Base-by-base conservation (phyloP, 2,888 invertebrate species). In the Meloe dianella region DNA sequence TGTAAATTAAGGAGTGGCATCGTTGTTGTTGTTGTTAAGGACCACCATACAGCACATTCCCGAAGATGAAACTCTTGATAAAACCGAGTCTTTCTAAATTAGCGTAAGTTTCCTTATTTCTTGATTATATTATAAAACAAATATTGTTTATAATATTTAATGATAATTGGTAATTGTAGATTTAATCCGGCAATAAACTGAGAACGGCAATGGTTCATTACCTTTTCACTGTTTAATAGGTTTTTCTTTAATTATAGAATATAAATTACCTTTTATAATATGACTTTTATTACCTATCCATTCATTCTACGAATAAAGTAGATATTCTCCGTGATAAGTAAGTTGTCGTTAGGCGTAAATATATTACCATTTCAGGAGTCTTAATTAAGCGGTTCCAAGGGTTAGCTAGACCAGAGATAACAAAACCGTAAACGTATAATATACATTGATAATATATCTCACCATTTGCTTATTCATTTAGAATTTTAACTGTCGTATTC, bases 1-100 rank as follows among this genome's bases (percentile, higher is more conserved):
- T 74, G 78, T 82, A 80, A 81, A 80, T 81, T 80, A 81, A 77
- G 78, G 75, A 76, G 74, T 75, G 78, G 77, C 71, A 73, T 74
- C 75, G 61, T 60, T 47, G 51, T 56, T 64, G 64, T 65, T 57
- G 66, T 70, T 71, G 73, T 70, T 62, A 70, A 71, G 79, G 63
- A 63, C 62, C 62, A 81, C 82, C 82, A 79, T 81, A 82, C 82
- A 81, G 9, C 38, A 47, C 47, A 35, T 5, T n/a, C 14, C 1
- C 0, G 0, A 51, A 51, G 51, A 51, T 51, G 12, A 51, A 12
- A 47, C 12, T 51, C 24, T 5, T 12, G 51, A 51, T 51, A 24
- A 51, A 24, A 17, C 1, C 41, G 8, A 6, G 17, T 41, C 17
- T 17, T 17, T 5, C 17, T 1, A 35, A 35, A 35, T 35, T 35